A percentile compares a stretch with the other conserved stretches of the same genome.
Evolutionary conservation across 92 coral and sea anemone species (phyloP).

Genomic region (Siderastrea radians): DNA sequence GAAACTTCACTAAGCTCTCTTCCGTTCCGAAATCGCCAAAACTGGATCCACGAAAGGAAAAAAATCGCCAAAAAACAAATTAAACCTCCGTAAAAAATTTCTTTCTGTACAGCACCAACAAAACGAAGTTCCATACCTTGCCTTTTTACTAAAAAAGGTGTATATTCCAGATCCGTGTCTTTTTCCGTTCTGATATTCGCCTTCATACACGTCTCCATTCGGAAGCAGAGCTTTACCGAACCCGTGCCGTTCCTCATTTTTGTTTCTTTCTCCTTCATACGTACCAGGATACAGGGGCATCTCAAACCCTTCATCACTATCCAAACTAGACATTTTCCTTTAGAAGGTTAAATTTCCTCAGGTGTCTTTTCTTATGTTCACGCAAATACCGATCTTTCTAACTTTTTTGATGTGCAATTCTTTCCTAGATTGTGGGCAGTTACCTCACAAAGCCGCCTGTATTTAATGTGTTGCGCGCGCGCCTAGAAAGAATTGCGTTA

Average conservation of each 20-base stretch:
- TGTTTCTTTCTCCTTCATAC: constrained; percentile 85
- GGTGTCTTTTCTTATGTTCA: background rate
- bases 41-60: too few species aligned
- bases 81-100: too few species aligned
- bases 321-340: constrained; percentile 43
- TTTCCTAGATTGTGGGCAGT: too few species aligned
- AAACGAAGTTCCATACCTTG: constrained; percentile 12
- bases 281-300: constrained; percentile 31
- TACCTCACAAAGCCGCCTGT: too few species aligned
- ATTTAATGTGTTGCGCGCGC: too few species aligned
- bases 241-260: constrained; percentile 85
- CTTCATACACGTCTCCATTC: constrained; percentile 83
- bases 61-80: too few species aligned
- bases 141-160: constrained; percentile 48
- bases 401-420: too few species aligned
- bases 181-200: constrained; percentile 81
- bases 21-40: too few species aligned
- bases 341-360: background rate
- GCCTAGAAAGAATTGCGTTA: too few species aligned
- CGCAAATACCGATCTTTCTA: too few species aligned
- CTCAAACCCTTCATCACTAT: constrained; percentile 13
- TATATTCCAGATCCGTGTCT: constrained; percentile 86
- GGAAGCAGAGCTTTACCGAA: constrained; percentile 72
- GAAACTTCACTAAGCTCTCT: too few species aligned
- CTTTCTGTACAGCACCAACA: too few species aligned